Evolutionary conservation across 2,797 vertebrate genomes (phyloP).

Genomic region (Channallabes apus): DNA sequence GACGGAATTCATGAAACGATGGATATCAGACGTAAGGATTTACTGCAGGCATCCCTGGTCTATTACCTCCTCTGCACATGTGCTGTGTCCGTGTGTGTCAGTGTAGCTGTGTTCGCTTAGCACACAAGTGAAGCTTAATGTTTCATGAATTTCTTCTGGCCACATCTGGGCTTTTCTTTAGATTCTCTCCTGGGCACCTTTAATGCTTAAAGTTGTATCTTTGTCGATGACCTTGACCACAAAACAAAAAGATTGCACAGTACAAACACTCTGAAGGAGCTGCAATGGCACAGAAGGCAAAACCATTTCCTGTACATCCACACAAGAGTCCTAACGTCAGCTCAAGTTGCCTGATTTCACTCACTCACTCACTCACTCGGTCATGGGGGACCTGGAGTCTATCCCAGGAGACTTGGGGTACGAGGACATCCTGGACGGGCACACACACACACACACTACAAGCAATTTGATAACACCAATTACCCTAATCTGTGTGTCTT

Average conservation of each 20-base stretch:
- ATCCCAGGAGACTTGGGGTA: too few relatives aligned
- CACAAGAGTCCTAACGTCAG: constrained; percentile 29
- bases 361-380: too few relatives aligned
- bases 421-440: too few relatives aligned
- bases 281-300: constrained; percentile 21
- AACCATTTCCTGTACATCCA: constrained; percentile 33
- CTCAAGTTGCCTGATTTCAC: constrained; percentile 37
- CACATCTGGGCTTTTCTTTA: background rate
- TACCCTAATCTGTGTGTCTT: too few relatives aligned
- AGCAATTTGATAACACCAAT: too few relatives aligned
- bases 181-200: background rate
- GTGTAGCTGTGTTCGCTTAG: too few relatives aligned
- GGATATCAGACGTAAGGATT: background rate
- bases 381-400: too few relatives aligned
- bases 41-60: background rate
- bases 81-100: background rate
- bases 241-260: background rate
- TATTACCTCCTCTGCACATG: background rate
- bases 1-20: background rate
- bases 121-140: background rate
- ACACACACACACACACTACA: too few relatives aligned
- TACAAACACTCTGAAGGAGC: background rate
- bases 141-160: background rate
- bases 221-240: constrained; percentile 3
- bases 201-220: background rate